phyloP scores from a whole-genome alignment of 2,113 vertebrate species.

The Nyctereutes procyonoides region DNA sequence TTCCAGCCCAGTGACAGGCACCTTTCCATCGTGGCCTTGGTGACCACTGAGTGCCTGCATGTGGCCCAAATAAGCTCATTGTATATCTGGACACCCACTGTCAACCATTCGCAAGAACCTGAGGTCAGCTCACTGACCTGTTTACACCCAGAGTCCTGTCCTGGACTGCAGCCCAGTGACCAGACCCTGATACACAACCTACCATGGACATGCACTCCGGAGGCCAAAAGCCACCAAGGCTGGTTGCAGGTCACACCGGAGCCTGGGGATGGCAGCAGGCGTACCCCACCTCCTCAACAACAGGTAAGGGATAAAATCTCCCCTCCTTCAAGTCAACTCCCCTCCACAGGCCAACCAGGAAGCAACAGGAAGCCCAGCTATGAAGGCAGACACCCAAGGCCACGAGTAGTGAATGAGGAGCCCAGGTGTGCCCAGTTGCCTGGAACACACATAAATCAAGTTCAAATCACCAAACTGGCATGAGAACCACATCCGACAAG shows the following conservation, averaged over 20 bases:
- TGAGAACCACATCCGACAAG: too few species aligned
- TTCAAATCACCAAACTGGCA: accelerated
- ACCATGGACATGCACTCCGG: accelerated
- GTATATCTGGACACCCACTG: accelerated
- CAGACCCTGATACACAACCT: not conserved
- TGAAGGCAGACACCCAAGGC: not conserved
- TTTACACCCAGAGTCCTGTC: too few species aligned
- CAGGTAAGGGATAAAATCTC: not conserved
- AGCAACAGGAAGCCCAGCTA: not conserved
- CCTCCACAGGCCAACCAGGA: not conserved
- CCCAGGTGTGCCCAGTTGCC: accelerated
- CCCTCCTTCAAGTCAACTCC: not conserved
- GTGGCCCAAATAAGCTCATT: not conserved
- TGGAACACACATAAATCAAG: too few species aligned
- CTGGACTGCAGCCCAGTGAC: not conserved
- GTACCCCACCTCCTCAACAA: not conserved
- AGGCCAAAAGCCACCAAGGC: not conserved
- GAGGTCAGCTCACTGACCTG: not conserved
- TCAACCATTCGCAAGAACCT: too few species aligned
- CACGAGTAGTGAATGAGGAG: accelerated
- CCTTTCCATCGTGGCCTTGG: not conserved
- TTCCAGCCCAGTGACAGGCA: too few species aligned
- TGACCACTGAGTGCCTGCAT: too few species aligned
- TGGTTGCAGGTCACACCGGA: accelerated
- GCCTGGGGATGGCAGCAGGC: not conserved